phyloP scores from a whole-genome alignment of 1,140 invertebrate species.

The Drosophila obscura region DNA sequence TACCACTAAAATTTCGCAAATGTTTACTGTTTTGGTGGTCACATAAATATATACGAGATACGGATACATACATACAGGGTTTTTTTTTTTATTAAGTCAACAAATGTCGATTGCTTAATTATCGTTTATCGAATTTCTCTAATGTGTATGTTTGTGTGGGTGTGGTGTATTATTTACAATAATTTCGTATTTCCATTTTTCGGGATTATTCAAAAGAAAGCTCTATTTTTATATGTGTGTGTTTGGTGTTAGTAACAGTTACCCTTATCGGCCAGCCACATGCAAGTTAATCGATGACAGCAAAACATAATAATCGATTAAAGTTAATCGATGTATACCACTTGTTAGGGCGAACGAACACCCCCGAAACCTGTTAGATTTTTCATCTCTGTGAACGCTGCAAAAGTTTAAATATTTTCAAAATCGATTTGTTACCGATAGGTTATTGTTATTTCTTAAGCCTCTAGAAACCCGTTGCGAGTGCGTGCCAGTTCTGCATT shows the following conservation, averaged over 20 bases:
- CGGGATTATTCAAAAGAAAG: slow-evolving; percentile 4
- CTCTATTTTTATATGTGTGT: too few relatives aligned
- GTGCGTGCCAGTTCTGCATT: too few relatives aligned
- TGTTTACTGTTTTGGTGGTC: slow-evolving; percentile 26
- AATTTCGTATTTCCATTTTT: slow-evolving; percentile 27
- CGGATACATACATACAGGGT: slow-evolving; percentile 14
- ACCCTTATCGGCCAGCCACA: slow-evolving; percentile 20
- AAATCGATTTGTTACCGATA: slow-evolving; percentile 15
- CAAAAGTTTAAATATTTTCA: slow-evolving; percentile 21
- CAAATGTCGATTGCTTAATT: slow-evolving; percentile 42
- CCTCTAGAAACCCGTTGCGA: neutral
- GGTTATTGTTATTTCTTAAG: slow-evolving; percentile 11
- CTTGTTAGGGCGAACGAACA: neutral
- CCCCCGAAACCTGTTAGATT: slow-evolving; percentile 4
- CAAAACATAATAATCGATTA: too few relatives aligned
- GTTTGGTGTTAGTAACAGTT: slow-evolving; percentile 20
- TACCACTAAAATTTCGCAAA: slow-evolving; percentile 54
- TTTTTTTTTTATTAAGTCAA: slow-evolving; percentile 11
- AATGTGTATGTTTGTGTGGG: slow-evolving; percentile 21
- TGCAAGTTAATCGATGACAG: too few relatives aligned
- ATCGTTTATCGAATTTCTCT: slow-evolving; percentile 25
- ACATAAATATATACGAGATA: slow-evolving; percentile 37
- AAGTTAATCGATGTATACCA: neutral
- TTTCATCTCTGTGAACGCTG: slow-evolving; percentile 22
- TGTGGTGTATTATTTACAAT: slow-evolving; percentile 61